These are phyloP conservation scores for Caranx ignobilis DNA, from an alignment of 2,113 vertebrate species.

Conservation along the genomic window DNA sequence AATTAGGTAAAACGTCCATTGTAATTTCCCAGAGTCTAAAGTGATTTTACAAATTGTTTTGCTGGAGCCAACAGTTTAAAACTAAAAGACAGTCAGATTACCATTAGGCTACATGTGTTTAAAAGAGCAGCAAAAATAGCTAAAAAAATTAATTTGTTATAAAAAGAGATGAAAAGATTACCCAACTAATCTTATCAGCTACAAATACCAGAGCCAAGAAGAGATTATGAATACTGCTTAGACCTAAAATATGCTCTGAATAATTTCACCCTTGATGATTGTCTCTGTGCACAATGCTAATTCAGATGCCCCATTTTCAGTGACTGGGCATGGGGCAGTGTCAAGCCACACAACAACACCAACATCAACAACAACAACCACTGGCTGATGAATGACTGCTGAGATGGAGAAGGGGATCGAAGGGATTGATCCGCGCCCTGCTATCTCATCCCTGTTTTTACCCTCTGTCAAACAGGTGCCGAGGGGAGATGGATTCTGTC, in stretches of 20 bases:
- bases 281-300: slow-evolving; percentile 18
- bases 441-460: slow-evolving; percentile 85
- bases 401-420: slow-evolving; percentile 81
- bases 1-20: not conserved
- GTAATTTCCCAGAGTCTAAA: not conserved
- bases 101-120: not conserved
- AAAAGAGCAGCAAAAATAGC: no score
- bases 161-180: not conserved
- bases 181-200: not conserved
- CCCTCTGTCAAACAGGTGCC: slow-evolving; percentile 84
- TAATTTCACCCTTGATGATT: not conserved
- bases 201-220: not conserved
- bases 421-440: slow-evolving; percentile 81
- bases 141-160: not conserved
- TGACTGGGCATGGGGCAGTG: slow-evolving; percentile 25
- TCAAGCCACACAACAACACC: slow-evolving; percentile 68
- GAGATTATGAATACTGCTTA: not conserved
- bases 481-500: slow-evolving; percentile 84
- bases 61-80: no score
- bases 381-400: slow-evolving; percentile 79
- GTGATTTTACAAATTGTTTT: not conserved
- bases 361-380: slow-evolving; percentile 77
- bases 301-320: slow-evolving; percentile 44
- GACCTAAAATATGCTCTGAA: not conserved
- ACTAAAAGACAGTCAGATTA: not conserved